Evolutionary conservation across 2,113 vertebrate species (phyloP).

Genomic region (Cyanoramphus novaezelandiae): DNA sequence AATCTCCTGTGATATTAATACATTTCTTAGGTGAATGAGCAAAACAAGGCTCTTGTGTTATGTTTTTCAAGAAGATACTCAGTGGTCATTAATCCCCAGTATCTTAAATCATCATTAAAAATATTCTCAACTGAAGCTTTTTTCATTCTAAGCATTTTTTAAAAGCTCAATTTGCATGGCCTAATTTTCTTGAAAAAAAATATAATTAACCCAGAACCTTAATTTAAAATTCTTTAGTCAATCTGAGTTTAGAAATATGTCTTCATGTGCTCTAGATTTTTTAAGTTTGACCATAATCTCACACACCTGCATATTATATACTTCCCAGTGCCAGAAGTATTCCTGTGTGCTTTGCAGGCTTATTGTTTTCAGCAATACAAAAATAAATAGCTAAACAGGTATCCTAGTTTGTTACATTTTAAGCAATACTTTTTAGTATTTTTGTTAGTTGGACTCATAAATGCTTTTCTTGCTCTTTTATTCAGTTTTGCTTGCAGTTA

Average conservation of each 20-base stretch:
- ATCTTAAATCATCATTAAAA: neutral
- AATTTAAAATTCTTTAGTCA: neutral
- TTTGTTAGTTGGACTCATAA: neutral
- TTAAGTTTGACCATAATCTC: neutral
- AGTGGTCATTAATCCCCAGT: neutral
- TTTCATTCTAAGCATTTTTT: neutral
- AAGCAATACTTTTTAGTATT: neutral
- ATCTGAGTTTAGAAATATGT: neutral
- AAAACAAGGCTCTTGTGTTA: neutral
- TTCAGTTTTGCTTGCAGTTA: neutral
- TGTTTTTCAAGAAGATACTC: neutral
- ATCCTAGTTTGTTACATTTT: neutral
- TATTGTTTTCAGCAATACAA: neutral
- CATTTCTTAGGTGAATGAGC: neutral
- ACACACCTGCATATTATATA: neutral
- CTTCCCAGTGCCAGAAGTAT: neutral
- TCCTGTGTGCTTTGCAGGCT: neutral
- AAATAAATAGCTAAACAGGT: neutral
- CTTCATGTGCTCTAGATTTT: neutral
- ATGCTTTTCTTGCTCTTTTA: neutral
- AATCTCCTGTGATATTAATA: neutral
- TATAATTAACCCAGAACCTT: accelerated
- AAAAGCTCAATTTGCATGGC: neutral
- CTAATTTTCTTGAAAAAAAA: neutral
- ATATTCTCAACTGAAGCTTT: neutral